Evolutionary conservation across 2,113 vertebrate species (phyloP).

Genomic region (Mesocricetus auratus): DNA sequence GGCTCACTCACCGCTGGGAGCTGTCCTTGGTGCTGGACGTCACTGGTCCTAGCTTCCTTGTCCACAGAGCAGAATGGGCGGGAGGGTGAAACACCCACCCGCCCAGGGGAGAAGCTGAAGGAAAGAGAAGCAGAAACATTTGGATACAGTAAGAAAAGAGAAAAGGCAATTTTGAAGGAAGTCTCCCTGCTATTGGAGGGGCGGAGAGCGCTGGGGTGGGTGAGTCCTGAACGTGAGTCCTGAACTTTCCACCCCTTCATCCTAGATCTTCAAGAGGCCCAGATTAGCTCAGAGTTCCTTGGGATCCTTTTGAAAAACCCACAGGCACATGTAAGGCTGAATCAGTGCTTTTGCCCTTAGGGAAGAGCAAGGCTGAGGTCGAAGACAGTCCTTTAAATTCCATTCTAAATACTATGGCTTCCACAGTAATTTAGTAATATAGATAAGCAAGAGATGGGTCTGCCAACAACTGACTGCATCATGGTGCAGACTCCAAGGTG

Average conservation of each 20-base stretch:
- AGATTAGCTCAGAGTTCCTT: neutral
- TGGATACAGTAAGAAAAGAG: conserved; percentile 46
- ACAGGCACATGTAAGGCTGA: neutral
- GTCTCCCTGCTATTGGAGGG: neutral
- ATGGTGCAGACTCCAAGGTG: neutral
- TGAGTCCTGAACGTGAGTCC: neutral
- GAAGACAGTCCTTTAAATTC: neutral
- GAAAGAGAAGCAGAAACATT: conserved; percentile 65
- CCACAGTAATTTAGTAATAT: conserved; percentile 27
- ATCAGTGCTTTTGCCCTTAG: neutral
- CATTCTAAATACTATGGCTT: conserved; percentile 1
- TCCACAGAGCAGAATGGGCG: neutral
- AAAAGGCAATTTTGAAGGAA: neutral
- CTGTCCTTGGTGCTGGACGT: conserved; percentile 80
- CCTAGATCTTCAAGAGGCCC: neutral
- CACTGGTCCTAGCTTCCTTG: neutral
- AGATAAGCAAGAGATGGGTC: neutral
- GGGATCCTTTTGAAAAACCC: conserved; percentile 10
- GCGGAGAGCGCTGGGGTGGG: neutral
- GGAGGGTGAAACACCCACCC: conserved; percentile 48
- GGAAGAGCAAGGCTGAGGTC: neutral
- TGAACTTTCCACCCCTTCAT: neutral
- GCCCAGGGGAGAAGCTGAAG: conserved; percentile 63
- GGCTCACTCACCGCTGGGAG: conserved; percentile 63
- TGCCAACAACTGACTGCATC: neutral